Base-by-base conservation (phyloP, 2,113 vertebrate genomes). In the Hippocampus guttulatus region DNA sequence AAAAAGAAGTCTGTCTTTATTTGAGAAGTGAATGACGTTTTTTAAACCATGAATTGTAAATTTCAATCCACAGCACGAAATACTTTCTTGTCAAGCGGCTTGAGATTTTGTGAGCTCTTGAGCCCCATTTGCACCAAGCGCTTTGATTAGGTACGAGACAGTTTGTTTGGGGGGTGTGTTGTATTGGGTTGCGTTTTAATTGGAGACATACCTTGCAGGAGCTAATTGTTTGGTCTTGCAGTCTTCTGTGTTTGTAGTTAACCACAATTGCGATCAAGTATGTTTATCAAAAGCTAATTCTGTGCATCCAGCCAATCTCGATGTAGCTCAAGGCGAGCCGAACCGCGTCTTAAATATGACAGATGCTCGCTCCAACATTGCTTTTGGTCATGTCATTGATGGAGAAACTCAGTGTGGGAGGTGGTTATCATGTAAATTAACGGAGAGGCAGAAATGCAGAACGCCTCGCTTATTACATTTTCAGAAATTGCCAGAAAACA, bases 341-440 rank as follows among this genome's bases (percentile, higher is more conserved):
- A 21, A 60, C 57, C 25, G 6, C 8, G 58, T 27, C 27, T 61
- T 33, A 16, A 14, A 2, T 23, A 43, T 64, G 20, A 33, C 27
- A 40, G 14, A 10, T 58, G 51, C 54, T 3, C 57, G 21, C 40
- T 0, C 18, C 58, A 76, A 61, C 77, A 70, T 69, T 27, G 55
- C 55, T 55, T 20, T 55, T 10, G 23, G 11, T 18, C 58, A 60
- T 33, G 25, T 30, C 7, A 33, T 18, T 2, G 15, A 27, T 7
- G 27, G 58, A 30, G 25, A 38, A 61, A 16, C 27, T 33, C 27
- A 38, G 58, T 61, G 58, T 61, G 58, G 27, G 58, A 14, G 58
- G 58, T 18, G 27, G 27, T 61, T 61, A 8, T 61, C 12, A 61
- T 61, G 58, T 33, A 61, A 61, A 61, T 33, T 18, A 61, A 33